Percentiles rank a stretch among this genome's conserved stretches.
These are phyloP conservation scores for Choloepus hoffmanni DNA, from an alignment of 2,113 vertebrate species.

Conservation along the genomic window DNA sequence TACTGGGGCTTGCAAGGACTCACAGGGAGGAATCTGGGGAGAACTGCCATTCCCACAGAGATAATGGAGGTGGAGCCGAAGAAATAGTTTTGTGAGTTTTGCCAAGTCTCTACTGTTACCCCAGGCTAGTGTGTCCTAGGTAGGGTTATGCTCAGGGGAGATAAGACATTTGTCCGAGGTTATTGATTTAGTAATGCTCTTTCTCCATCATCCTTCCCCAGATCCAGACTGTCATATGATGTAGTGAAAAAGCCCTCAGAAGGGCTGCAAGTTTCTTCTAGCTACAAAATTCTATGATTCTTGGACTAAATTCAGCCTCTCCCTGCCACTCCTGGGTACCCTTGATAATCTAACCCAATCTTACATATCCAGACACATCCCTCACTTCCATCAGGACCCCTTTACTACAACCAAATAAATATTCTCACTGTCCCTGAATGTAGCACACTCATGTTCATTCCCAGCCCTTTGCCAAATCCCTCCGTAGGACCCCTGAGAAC, in stretches of 20 bases:
- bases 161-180: background rate
- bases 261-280: background rate
- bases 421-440: background rate
- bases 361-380: background rate
- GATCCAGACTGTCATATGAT: background rate
- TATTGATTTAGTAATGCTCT: background rate
- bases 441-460: background rate
- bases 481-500: background rate
- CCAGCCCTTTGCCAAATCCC: background rate
- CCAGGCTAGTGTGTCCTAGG: background rate
- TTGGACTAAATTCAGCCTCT: background rate
- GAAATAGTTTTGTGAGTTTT: constrained; percentile 18
- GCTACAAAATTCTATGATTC: background rate
- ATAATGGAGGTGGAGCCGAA: background rate
- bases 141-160: background rate
- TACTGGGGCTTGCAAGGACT: background rate
- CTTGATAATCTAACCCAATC: background rate
- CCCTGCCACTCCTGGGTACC: background rate
- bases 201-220: constrained; percentile 26
- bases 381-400: background rate
- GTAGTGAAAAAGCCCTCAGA: background rate
- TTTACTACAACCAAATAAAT: background rate
- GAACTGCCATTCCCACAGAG: background rate
- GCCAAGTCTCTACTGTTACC: background rate
- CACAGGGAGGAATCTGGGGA: background rate